Conservation (phyloP, 2,888 invertebrate species). For the Ferdinandea cuprea region DNA sequence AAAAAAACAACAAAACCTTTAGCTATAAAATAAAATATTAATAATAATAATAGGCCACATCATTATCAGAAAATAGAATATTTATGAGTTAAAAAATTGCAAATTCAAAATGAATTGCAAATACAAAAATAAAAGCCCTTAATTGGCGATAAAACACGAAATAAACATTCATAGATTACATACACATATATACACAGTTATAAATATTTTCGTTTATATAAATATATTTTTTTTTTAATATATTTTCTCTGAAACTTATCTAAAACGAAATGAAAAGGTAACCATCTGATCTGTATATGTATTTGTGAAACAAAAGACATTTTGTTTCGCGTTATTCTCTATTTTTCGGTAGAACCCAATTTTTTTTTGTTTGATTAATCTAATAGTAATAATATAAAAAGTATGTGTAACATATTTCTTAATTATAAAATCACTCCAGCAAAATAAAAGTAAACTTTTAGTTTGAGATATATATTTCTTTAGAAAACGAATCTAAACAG, state of each 20-base stretch:
- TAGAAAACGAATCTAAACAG: conserved; percentile 59
- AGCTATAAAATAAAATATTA: conserved; percentile 40
- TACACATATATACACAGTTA: conserved; percentile 55
- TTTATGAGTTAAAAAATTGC: conserved; percentile 1
- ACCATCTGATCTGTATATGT: conserved; percentile 22
- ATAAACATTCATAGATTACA: conserved; percentile 42
- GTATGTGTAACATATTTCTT: conserved; percentile 9
- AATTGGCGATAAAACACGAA: conserved; percentile 49
- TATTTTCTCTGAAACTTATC: conserved; percentile 39
- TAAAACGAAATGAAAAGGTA: conserved; percentile 5
- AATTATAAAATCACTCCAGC: conserved; percentile 24
- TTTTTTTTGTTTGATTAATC: conserved; percentile 14
- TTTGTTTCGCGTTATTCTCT: conserved; percentile 19
- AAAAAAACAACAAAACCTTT: conserved; percentile 7
- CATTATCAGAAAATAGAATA: conserved; percentile 30
- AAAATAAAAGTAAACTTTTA: conserved; percentile 51
- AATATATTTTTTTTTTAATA: conserved; percentile 41
- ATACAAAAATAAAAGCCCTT: conserved; percentile 16
- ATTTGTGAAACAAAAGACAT: conserved; percentile 20
- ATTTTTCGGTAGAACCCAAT: conserved; percentile 43
- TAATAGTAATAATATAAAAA: conserved; percentile 12
- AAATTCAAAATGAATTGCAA: background rate
- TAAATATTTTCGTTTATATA: conserved; percentile 46
- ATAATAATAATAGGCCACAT: conserved; percentile 65
- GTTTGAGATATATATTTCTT: conserved; percentile 29